Percentiles rank a stretch among this genome's conserved stretches.
Conservation (phyloP, 2,797 vertebrate species). For the Scyliorhinus canicula region DNA sequence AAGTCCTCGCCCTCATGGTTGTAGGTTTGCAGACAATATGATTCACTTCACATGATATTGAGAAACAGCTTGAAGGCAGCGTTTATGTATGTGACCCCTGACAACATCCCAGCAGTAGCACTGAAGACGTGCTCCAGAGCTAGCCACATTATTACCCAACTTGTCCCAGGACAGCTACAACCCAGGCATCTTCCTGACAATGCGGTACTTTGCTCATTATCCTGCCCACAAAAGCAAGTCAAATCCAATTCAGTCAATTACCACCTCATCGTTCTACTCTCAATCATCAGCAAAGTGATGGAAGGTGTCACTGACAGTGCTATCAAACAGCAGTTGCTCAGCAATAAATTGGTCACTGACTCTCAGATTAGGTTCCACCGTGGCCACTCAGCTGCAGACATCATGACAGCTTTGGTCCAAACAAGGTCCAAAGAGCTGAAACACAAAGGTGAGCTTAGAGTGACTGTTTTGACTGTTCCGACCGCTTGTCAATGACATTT, state of each 20-base stretch:
- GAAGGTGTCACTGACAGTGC: not conserved
- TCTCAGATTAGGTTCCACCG: not conserved
- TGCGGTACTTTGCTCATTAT: not conserved
- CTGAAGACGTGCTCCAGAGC: not conserved
- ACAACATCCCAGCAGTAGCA: not conserved
- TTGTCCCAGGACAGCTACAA: not conserved
- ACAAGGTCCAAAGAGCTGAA: not conserved
- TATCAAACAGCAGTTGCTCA: not conserved
- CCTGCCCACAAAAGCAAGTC: not conserved
- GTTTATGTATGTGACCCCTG: not conserved
- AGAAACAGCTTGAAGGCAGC: not conserved
- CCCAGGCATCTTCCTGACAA: not conserved
- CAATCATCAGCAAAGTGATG: not conserved
- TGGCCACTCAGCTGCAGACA: not conserved
- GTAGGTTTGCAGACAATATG: not conserved
- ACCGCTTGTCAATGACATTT: too few relatives aligned
- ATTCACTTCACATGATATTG: not conserved
- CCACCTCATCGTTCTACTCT: not conserved
- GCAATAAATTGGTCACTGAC: not conserved
- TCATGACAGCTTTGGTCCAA: not conserved
- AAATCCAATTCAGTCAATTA: not conserved
- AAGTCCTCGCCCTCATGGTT: too few relatives aligned
- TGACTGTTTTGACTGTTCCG: too few relatives aligned
- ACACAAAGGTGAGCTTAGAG: not conserved
- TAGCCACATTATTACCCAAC: not conserved